A percentile compares a stretch with the other conserved stretches of the same genome.
Conservation (phyloP, 2,113 vertebrate species). For the Montifringilla adamsi region DNA sequence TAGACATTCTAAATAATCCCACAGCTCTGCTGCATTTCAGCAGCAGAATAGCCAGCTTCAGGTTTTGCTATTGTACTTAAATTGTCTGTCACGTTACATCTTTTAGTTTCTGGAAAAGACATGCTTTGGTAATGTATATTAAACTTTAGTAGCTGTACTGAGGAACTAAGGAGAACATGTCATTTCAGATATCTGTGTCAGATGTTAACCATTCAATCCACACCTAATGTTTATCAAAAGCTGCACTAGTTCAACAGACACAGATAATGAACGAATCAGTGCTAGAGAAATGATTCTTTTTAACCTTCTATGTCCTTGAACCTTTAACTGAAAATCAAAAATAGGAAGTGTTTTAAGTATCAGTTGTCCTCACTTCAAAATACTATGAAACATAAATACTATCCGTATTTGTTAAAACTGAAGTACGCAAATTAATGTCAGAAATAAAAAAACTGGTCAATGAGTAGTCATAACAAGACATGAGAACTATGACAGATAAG, state of each 20-base stretch:
- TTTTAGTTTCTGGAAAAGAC: not conserved
- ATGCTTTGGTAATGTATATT: not conserved
- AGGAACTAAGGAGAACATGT: not conserved
- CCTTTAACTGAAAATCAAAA: not conserved
- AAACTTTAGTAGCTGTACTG: not conserved
- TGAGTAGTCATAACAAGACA: not conserved
- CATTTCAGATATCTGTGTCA: not conserved
- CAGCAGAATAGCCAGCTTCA: not conserved
- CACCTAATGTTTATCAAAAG: not conserved
- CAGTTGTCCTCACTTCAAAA: not conserved
- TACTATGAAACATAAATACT: not conserved
- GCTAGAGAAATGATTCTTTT: not conserved
- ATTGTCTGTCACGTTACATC: not conserved
- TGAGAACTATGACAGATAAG: slow-evolving; percentile 49
- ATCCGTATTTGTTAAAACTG: not conserved
- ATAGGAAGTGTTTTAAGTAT: not conserved
- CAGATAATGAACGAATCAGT: not conserved
- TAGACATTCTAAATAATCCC: not conserved
- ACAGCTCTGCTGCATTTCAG: not conserved
- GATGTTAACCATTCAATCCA: not conserved
- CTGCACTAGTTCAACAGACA: not conserved
- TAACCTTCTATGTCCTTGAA: not conserved
- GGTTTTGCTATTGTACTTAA: not conserved
- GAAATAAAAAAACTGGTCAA: slow-evolving; percentile 17
- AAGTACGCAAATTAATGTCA: slow-evolving; percentile 21